phyloP scores from a whole-genome alignment of 2,797 vertebrate genomes.

The Aselliscus stoliczkanus region DNA sequence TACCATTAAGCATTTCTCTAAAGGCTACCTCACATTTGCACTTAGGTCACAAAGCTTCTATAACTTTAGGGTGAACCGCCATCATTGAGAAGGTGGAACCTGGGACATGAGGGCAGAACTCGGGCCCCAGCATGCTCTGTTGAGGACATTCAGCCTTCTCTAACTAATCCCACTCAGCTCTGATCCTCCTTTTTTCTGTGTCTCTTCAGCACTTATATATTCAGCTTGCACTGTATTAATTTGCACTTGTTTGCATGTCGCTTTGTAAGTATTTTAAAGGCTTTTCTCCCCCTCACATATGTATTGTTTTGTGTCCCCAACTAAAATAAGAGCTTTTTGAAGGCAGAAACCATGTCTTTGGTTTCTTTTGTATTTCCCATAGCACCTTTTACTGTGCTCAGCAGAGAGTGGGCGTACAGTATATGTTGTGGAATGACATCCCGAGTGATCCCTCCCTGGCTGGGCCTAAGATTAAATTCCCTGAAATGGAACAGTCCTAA shows the following conservation, averaged over 20 bases:
- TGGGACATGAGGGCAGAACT: not conserved
- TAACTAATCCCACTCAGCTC: conserved; percentile 41
- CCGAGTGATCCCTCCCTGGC: conserved; percentile 61
- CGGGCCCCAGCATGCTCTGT: conserved; percentile 28
- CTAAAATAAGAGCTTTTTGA: conserved; percentile 51
- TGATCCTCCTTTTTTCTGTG: not conserved
- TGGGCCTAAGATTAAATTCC: conserved; percentile 68
- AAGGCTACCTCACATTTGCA: conserved; percentile 53
- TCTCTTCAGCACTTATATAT: conserved; percentile 29
- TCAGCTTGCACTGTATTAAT: conserved; percentile 55
- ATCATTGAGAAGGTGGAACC: not conserved
- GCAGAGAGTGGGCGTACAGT: conserved; percentile 59
- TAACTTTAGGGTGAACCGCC: conserved; percentile 35
- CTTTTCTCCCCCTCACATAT: not conserved
- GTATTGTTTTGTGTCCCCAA: conserved; percentile 54
- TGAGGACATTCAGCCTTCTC: conserved; percentile 20
- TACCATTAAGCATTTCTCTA: conserved; percentile 31
- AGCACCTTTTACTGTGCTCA: conserved; percentile 70
- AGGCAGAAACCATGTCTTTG: conserved; percentile 68
- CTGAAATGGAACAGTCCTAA: conserved; percentile 68
- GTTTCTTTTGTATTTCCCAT: conserved; percentile 71
- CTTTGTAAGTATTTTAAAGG: conserved; percentile 52
- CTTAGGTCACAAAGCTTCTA: conserved; percentile 57
- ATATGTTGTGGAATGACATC: conserved; percentile 61
- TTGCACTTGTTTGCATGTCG: conserved; percentile 68